Evolutionary conservation across 2,113 vertebrate genomes (phyloP).

Genomic region (Tragulus kanchil): DNA sequence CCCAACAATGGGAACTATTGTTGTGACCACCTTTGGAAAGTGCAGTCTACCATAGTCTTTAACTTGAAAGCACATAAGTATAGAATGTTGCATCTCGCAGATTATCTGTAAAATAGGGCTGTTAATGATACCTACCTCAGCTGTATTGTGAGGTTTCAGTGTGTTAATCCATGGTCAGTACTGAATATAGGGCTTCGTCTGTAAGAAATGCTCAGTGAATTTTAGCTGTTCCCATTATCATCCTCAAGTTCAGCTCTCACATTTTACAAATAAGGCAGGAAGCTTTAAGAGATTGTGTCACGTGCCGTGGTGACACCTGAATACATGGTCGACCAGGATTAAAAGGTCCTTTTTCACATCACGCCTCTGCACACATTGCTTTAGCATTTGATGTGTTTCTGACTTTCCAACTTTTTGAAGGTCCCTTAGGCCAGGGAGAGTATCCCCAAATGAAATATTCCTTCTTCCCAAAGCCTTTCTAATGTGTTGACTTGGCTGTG

Average conservation of each 20-base stretch:
- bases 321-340: not conserved
- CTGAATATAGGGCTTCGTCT: not conserved
- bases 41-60: not conserved
- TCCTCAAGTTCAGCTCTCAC: not conserved
- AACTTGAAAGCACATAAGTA: conserved; percentile 26
- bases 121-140: not conserved
- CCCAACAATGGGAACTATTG: not conserved
- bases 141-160: not conserved
- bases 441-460: conserved; percentile 13
- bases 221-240: not conserved
- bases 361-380: not conserved
- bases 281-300: not conserved
- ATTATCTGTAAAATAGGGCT: not conserved
- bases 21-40: conserved; percentile 10
- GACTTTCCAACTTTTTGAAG: not conserved
- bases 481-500: not conserved
- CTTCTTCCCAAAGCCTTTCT: not conserved
- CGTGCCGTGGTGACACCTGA: not conserved
- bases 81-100: not conserved
- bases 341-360: conserved; percentile 4
- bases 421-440: not conserved
- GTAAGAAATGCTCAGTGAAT: not conserved
- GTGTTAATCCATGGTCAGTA: not conserved
- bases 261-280: conserved; percentile 14
- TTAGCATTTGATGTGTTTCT: not conserved